phyloP scores from a whole-genome alignment of 2,113 vertebrate genomes.

The Oceanodroma tethys region DNA sequence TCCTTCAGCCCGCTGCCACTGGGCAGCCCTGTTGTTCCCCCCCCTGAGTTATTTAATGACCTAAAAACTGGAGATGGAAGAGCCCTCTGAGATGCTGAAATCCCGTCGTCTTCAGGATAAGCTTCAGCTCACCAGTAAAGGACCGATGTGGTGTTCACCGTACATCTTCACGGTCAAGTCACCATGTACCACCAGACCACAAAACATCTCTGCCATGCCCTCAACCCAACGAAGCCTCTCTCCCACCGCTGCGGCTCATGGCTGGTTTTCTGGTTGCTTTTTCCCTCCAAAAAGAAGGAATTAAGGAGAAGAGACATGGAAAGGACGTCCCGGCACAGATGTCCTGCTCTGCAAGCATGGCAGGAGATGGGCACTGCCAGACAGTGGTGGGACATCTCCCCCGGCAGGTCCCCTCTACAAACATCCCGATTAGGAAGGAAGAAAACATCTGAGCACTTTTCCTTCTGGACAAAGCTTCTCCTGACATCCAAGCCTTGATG shows the following conservation, averaged over 20 bases:
- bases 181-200: not conserved
- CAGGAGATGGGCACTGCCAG: not conserved
- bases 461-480: not conserved
- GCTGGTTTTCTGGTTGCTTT: not conserved
- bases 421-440: not conserved
- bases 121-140: not conserved
- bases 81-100: not conserved
- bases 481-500: not conserved
- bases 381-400: not conserved
- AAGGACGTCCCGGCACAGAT: not conserved
- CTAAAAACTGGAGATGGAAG: not conserved
- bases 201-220: not conserved
- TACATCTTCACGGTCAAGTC: not conserved
- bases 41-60: not conserved
- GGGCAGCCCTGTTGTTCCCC: not conserved
- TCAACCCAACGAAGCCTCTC: rapidly evolving
- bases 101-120: not conserved
- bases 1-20: not conserved
- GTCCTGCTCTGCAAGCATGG: not conserved
- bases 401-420: rapidly evolving
- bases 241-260: not conserved
- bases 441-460: not conserved
- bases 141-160: not conserved
- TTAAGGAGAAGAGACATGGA: not conserved
- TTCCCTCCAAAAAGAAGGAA: not conserved